Base-by-base conservation (phyloP, 2,888 invertebrate genomes). In the Catocala fraxini region DNA sequence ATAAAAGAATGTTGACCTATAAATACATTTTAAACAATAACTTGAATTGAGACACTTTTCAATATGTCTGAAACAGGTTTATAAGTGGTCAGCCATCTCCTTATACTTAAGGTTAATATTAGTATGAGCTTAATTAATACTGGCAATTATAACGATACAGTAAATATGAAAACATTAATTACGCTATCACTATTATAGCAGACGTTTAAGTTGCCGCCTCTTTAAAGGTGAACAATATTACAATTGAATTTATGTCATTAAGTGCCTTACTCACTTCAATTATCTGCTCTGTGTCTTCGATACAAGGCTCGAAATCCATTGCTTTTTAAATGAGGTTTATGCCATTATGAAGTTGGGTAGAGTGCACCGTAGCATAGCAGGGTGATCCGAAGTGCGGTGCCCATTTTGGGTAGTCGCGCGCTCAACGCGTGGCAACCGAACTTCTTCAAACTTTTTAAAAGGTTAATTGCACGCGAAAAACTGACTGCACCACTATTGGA, bases 401-500 rank as follows among this genome's bases (percentile, higher is more conserved):
- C 90, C 89, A 78, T 89, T 66, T 91, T 86, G 61, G 82, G 89
- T 73, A 58, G 84, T 84, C 90, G 91, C 86, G 86, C 86, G 89
- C 74, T 80, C 62, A 82, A 83, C 91, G 90, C 91, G 92, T 92
- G 92, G 90, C 91, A 81, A 73, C 81, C 75, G 79, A 71, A 80
- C 81, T 81, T 79, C 81, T 75, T 80, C 79, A 81, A 80, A 79
- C 81, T 85, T 83, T 83, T 82, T 83, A 85, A 86, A 89, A 89
- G 87, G 83, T 87, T 90, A 91, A 90, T 90, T 90, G 83, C 80
- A 72, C 67, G 72, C 82, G 84, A 91, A 91, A 91, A 91, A 91
- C 87, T 85, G 73, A 82, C 83, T 80, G 76, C 73, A 70, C 87
- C 68, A 70, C 82, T 78, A 59, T 61, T 75, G 82, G 91, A 87